Base-by-base conservation (phyloP, 2,113 vertebrate species). In the Nansenia antarctica region DNA sequence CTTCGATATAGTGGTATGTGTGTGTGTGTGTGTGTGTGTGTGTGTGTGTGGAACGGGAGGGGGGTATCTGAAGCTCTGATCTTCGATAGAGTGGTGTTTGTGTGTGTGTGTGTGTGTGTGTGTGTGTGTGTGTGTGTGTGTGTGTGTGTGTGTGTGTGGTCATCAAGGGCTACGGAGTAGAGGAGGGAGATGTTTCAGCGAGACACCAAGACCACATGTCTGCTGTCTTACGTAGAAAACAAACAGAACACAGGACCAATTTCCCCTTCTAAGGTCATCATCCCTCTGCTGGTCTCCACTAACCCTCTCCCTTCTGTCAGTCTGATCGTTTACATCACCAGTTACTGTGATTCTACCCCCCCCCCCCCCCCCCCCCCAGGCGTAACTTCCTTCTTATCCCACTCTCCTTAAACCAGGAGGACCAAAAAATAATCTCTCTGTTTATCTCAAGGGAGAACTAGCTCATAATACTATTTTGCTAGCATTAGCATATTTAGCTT, bases 121-220 rank as follows among this genome's bases (percentile, higher is more conserved):
- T 63, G 61, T 63, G 4, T 22, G 1, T 32, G 1, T 52, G 45
- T 5, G 15, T 27, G 37, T 8, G 24, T 45, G 22, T 7, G 26
- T 64, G 18, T 20, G 27, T 31, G 29, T 58, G n/a, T 26, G 32
- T 32, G 37, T 42, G 42, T 31, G 32, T 30, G 27, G 5, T 32
- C 27, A 60, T 53, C 54, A 67, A 60, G 55, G 70, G 55, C 70
- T 66, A 37, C 29, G 22, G 20, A 18, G 26, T n/a, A 32, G 67
- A 60, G 67, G 26, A 60, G 37, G 20, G 11, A 32, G 11, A 22
- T 34, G 9, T n/a, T 34, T 35, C 30, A 35, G 31, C 53, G 11
- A 27, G 26, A 26, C 24, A 55, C 42, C 24, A 12, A 60, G 31
- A 18, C 30, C n/a, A 26, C 37, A 62, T 24, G 14, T 35, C 52